These are phyloP conservation scores for Microctonus aethiopoides DNA, from an alignment of 2,888 invertebrate genomes.

Conservation along the genomic window DNA sequence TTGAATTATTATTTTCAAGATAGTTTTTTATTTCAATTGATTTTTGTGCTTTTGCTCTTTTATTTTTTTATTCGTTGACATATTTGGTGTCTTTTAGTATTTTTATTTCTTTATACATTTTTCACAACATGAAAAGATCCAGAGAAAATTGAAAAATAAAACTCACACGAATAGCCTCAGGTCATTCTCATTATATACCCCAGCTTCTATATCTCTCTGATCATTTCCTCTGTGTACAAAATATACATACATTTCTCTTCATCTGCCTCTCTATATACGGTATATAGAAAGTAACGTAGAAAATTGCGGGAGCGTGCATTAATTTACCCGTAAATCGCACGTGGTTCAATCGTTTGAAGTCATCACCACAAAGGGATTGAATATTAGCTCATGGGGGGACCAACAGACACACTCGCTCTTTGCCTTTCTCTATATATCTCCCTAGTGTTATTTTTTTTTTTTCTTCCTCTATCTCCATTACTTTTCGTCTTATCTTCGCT, in stretches of 20 bases:
- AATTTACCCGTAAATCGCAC: slow-evolving; percentile 29
- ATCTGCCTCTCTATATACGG: background rate
- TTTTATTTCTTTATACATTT: background rate
- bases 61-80: background rate
- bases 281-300: slow-evolving; percentile 13
- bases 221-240: background rate
- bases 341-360: slow-evolving; percentile 7
- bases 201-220: background rate
- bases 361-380: background rate
- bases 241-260: background rate
- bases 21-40: background rate
- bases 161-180: background rate
- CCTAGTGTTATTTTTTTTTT: too few species aligned
- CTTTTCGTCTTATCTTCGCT: slow-evolving; percentile 41
- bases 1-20: too few species aligned
- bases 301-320: slow-evolving; percentile 26
- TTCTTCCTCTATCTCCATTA: slow-evolving; percentile 16
- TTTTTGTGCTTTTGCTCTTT: background rate
- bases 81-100: background rate
- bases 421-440: background rate
- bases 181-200: background rate
- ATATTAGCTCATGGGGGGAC: background rate
- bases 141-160: background rate
- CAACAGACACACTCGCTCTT: background rate
- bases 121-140: slow-evolving; percentile 1